Base-by-base conservation (phyloP, 2,113 vertebrate species). In the Aptenodytes patagonicus region DNA sequence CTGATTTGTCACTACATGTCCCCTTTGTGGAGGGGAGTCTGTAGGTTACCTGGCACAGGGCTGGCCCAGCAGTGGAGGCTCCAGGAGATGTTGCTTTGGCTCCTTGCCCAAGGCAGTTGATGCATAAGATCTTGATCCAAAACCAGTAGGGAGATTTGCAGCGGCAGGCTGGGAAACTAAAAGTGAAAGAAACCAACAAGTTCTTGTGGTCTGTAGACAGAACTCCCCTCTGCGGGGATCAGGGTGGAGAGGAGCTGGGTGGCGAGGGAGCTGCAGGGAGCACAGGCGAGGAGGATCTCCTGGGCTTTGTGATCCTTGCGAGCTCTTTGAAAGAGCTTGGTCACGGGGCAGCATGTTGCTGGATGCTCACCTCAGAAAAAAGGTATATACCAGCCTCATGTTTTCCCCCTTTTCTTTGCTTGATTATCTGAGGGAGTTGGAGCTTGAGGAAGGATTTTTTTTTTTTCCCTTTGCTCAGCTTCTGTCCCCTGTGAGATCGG, bases 81-180 rank as follows among this genome's bases (percentile, higher is more conserved):
- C 58, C 73, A 26, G 58, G 87, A 86, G 77, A 64, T 7, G 38
- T 11, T 72, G 77, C 49, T 64, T 64, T 95, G 94, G 92, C 95
- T 97, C 40, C 81, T 70, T 65, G 96, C 90, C 94, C 79, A 4
- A 72, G 75, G 81, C 69, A 79, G 65, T 71, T 92, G 88, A 85
- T 92, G 75, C 32, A 72, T 71, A 68, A 96, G 87, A 70, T 75
- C 81, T 73, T 19, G 36, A 61, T 96, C 49, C 82, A 82, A 65
- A 90, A 87, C n/a, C 92, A 72, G 52, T 7, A 44, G 18, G 65
- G 77, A 80, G 73, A 49, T 96, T 90, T 90, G 84, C 77, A 52
- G 61, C 38, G 40, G 54, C 77, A 51, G 42, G 51, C 87, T 88
- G 73, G 66, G 94, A 49, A 90, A 80, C 17, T 9, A 24, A 38